Evolutionary conservation across 2,797 vertebrate species (phyloP).

Genomic region (Rhynchonycteris naso): DNA sequence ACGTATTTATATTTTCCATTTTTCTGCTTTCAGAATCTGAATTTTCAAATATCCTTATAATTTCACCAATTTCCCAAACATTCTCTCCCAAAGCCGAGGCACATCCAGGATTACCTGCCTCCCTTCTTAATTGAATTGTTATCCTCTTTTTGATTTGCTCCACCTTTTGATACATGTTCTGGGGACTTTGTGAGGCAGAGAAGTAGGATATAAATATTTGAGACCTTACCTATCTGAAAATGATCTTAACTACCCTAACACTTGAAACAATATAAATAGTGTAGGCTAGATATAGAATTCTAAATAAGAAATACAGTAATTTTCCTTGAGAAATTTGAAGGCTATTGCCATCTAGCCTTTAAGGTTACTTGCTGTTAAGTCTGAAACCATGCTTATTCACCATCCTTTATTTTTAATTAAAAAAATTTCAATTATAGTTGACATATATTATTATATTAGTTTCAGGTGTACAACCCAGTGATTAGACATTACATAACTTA

Average conservation of each 20-base stretch:
- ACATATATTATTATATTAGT: too few species aligned
- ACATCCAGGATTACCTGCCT: background rate
- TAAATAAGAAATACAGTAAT: background rate
- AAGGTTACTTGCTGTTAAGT: background rate
- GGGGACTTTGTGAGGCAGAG: background rate
- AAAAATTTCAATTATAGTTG: too few species aligned
- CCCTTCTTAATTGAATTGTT: background rate
- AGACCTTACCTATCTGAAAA: slow-evolving; percentile 5
- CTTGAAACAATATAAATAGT: background rate
- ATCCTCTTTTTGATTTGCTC: background rate
- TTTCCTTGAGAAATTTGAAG: slow-evolving; percentile 40
- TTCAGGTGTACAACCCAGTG: too few species aligned
- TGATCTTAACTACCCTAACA: background rate
- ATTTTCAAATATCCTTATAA: background rate
- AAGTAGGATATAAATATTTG: background rate
- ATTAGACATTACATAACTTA: too few species aligned
- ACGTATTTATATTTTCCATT: background rate
- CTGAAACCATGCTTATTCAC: background rate
- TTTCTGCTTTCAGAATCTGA: background rate
- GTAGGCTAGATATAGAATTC: background rate
- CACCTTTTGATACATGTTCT: background rate
- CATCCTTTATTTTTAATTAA: background rate
- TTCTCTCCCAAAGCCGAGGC: background rate
- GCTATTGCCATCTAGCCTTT: background rate
- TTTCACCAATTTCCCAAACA: background rate